These are phyloP conservation scores for Micronisus gabar DNA, from an alignment of 2,113 vertebrate genomes.

Conservation along the genomic window DNA sequence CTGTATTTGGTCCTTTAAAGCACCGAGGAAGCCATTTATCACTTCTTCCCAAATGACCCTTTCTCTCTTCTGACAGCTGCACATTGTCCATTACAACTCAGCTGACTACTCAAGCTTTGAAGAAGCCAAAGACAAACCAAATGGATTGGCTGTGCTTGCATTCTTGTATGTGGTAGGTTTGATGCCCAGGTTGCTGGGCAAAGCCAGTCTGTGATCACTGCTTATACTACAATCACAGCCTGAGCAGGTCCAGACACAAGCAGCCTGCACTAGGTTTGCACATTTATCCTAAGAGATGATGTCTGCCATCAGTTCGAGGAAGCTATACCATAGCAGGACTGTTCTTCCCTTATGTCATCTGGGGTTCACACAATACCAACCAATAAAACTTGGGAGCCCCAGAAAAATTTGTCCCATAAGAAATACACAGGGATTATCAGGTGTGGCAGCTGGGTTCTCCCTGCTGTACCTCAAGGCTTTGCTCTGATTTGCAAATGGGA, in stretches of 20 bases:
- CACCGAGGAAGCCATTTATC: neutral
- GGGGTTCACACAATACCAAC: neutral
- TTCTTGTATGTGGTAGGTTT: constrained; percentile 81
- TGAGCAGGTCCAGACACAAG: neutral
- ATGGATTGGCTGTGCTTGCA: constrained; percentile 87
- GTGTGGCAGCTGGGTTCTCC: neutral
- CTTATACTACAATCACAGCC: neutral
- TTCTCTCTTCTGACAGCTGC: constrained; percentile 76
- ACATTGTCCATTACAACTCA: constrained; percentile 91
- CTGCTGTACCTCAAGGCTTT: neutral
- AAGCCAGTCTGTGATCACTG: neutral
- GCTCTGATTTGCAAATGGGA: neutral
- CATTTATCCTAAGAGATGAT: neutral
- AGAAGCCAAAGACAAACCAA: constrained; percentile 74
- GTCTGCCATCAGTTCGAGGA: neutral
- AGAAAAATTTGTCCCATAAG: neutral
- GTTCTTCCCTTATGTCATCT: neutral
- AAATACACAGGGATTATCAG: neutral
- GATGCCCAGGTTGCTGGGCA: neutral
- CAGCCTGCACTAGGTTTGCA: neutral
- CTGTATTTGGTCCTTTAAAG: neutral
- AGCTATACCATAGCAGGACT: neutral
- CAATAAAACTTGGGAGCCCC: neutral
- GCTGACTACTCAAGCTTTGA: constrained; percentile 80
- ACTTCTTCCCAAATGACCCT: too few species aligned